These are phyloP conservation scores for Alosa alosa DNA, from an alignment of 2,113 vertebrate genomes.

Conservation along the genomic window DNA sequence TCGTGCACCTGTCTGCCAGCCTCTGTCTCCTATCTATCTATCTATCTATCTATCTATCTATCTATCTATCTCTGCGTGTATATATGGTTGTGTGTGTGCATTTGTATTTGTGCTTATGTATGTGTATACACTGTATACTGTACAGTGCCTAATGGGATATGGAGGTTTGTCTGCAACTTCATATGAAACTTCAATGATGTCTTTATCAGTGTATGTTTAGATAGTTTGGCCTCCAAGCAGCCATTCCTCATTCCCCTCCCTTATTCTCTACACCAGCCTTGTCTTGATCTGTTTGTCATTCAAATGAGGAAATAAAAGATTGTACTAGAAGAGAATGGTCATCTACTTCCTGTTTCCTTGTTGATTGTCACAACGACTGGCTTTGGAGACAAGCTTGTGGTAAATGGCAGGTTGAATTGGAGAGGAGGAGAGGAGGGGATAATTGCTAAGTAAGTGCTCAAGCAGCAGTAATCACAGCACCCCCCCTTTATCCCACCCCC, in stretches of 20 bases:
- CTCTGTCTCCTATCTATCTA: background rate
- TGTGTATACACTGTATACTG: background rate
- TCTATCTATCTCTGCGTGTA: background rate
- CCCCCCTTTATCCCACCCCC: background rate
- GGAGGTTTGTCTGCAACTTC: background rate
- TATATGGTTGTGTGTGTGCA: background rate
- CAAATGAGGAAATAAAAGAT: background rate
- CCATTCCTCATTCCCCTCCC: too few relatives aligned
- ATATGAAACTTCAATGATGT: background rate
- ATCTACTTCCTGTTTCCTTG: background rate
- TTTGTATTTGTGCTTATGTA: background rate
- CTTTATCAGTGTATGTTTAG: background rate
- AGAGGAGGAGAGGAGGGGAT: background rate
- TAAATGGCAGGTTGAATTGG: background rate
- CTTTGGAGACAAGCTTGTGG: background rate
- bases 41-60: background rate
- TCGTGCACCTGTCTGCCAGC: too few relatives aligned
- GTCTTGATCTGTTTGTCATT: background rate
- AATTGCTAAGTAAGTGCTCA: constrained; percentile 2
- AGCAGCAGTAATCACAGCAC: background rate
- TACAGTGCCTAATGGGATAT: background rate
- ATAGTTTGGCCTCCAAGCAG: background rate
- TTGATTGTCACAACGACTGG: background rate
- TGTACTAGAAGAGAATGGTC: background rate
- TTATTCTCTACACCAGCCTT: background rate